Base-by-base conservation (phyloP, 2,888 invertebrate genomes). In the Diogma glabrata region DNA sequence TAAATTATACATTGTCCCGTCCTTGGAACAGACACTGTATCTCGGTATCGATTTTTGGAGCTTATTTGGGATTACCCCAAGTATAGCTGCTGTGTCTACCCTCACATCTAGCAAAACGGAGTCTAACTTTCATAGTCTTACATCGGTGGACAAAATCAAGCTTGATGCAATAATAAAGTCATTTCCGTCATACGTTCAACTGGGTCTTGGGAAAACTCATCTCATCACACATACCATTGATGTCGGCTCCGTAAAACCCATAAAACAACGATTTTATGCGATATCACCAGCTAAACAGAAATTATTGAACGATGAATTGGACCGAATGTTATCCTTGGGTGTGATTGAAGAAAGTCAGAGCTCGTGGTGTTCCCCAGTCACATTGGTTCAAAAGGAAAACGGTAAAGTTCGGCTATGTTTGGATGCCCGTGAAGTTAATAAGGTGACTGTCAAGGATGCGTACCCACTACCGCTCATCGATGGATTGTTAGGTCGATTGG, bases 321-420 rank as follows among this genome's bases (percentile, higher is more conserved):
- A 64, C 23, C 47, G 59, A 3, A 65, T 65, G 64, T 17, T 65
- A 2, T 47, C 22, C 4, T 45, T 57, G 1, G 60, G 57, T 3
- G 57, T 65, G 0, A 58, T 66, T 1, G 63, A 64, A 26, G 57
- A 55, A 17, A 61, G 59, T 0, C 52, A 54, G 1, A 63, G 61
- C 22, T 52, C 57, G 2, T 63, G 63, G 63, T 58, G 58, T 7
- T 61, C 60, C 4, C 61, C 61, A 2, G 58, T 62, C 5, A 57
- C 60, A n/a, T n/a, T n/a, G n/a, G n/a, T n/a, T n/a, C n/a, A n/a
- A n/a, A n/a, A n/a, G n/a, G n/a, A n/a, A n/a, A n/a, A n/a, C n/a
- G n/a, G n/a, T n/a, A n/a, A n/a, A n/a, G n/a, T n/a, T n/a, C n/a
- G n/a, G n/a, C n/a, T n/a, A n/a, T n/a, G n/a, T n/a, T n/a, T n/a